Percentiles rank a stretch among this genome's conserved stretches.
Conservation (phyloP, 2,113 vertebrate species). For the Lutjanus erythropterus region DNA sequence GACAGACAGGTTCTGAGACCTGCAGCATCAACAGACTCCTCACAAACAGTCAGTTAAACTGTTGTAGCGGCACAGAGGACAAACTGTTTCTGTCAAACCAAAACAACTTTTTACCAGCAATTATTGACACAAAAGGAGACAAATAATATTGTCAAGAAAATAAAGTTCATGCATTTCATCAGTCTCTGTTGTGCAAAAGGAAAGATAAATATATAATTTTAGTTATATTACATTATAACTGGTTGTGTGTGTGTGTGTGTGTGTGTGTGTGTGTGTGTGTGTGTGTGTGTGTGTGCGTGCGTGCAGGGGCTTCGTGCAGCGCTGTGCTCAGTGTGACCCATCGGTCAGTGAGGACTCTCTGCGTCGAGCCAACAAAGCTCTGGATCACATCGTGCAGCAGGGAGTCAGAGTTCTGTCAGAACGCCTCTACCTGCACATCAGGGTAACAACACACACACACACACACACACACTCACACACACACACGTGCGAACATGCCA, state of each 20-base stretch:
- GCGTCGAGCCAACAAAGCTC: slow-evolving; percentile 79
- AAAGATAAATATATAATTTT: too few relatives aligned
- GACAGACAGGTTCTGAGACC: too few relatives aligned
- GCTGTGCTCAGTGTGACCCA: slow-evolving; percentile 84
- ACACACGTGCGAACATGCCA: not conserved
- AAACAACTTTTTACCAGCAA: too few relatives aligned
- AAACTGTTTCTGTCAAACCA: too few relatives aligned
- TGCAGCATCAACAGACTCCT: too few relatives aligned
- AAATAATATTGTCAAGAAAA: not conserved
- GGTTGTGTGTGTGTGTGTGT: slow-evolving; percentile 3
- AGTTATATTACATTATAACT: too few relatives aligned
- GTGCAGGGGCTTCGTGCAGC: slow-evolving; percentile 85
- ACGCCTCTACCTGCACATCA: slow-evolving; percentile 88
- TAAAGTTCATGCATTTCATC: not conserved
- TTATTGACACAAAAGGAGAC: not conserved
- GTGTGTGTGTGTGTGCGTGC: slow-evolving; percentile 23
- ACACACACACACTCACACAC: slow-evolving; percentile 11
- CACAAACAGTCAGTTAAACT: too few relatives aligned
- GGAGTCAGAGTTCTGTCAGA: slow-evolving; percentile 87
- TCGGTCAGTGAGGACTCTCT: slow-evolving; percentile 84
- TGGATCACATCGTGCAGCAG: slow-evolving; percentile 87
- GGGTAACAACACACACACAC: slow-evolving; percentile 79
- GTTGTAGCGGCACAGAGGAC: too few relatives aligned
- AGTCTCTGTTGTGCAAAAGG: not conserved
- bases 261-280: slow-evolving; percentile 25